Evolutionary conservation across 2,113 vertebrate species (phyloP).

Genomic region (Diphyllodes magnificus): DNA sequence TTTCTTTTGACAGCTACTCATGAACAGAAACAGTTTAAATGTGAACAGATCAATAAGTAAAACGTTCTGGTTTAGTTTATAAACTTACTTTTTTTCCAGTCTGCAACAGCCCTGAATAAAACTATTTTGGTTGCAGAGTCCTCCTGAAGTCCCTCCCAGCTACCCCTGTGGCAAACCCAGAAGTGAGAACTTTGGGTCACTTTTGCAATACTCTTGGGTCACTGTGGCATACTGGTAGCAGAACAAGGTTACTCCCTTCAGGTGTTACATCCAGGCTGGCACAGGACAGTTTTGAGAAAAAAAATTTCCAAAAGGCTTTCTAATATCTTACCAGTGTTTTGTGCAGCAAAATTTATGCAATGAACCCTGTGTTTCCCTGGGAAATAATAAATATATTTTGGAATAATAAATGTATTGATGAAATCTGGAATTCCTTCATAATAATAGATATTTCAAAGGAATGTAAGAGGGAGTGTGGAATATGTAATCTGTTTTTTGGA

Average conservation of each 20-base stretch:
- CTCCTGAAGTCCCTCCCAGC: neutral
- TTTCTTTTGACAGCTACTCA: neutral
- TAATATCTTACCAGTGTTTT: neutral
- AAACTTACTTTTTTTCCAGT: neutral
- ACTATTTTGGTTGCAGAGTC: neutral
- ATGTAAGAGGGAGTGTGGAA: neutral
- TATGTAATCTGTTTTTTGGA: neutral
- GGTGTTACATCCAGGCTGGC: neutral
- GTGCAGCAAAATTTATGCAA: neutral
- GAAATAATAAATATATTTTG: neutral
- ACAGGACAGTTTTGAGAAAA: neutral
- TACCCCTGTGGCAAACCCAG: neutral
- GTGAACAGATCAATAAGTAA: neutral
- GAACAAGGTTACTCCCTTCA: neutral
- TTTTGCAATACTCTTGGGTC: neutral
- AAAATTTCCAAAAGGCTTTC: neutral
- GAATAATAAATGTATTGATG: neutral
- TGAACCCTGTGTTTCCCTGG: neutral
- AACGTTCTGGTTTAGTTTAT: neutral
- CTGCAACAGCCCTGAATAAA: neutral
- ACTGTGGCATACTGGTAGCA: neutral
- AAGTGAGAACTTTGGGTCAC: neutral
- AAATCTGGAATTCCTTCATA: neutral
- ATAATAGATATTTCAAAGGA: neutral
- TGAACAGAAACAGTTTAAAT: neutral